Base-by-base conservation (phyloP, 2,797 vertebrate species). In the Rhynchonycteris naso region DNA sequence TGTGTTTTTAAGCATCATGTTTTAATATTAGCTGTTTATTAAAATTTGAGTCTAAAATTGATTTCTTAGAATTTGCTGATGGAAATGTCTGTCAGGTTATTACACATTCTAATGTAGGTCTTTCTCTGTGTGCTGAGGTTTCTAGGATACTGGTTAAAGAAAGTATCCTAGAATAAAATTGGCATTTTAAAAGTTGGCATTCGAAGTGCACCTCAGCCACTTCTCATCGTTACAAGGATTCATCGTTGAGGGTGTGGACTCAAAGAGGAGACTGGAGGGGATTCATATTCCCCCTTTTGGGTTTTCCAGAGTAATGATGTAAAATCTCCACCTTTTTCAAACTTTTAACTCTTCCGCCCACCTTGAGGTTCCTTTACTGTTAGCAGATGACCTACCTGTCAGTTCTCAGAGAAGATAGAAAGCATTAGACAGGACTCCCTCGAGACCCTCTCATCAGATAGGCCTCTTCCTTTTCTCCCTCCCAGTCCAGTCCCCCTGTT, bases 1-100 rank as follows among this genome's bases (percentile, higher is more conserved):
- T 92, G 33, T 83, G 61, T 95, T 58, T 88, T 88, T 93, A 69
- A 52, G 26, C 82, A 74, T 75, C 43, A 68, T 59, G 54, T 90
- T 96, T 95, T 80, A 79, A n/a, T 61, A 68, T 78, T 91, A 52
- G 47, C 52, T 72, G 22, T 92, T 95, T 92, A 63, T 61, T 88
- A 90, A 87, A 91, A 88, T 86, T 95, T 58, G 63, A 61, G 22
- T 52, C 15, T 93, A 43, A 79, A 63, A 61, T 82, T 54, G 30
- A 80, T 81, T 91, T 89, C 54, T 92, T 87, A 72, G n/a, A 59
- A 58, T 84, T 65, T 59, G 24, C 54, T 59, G 18, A 68, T 90
- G 65, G 80, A 83, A 47, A 21, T 28, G 38, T 43, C 71, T 74
- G 1, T 86, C 7, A 61, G 26, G 38, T 52, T 75, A 12, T 28